Conservation (phyloP, 64 coral and sea anemone species). For the Montipora sp. region DNA sequence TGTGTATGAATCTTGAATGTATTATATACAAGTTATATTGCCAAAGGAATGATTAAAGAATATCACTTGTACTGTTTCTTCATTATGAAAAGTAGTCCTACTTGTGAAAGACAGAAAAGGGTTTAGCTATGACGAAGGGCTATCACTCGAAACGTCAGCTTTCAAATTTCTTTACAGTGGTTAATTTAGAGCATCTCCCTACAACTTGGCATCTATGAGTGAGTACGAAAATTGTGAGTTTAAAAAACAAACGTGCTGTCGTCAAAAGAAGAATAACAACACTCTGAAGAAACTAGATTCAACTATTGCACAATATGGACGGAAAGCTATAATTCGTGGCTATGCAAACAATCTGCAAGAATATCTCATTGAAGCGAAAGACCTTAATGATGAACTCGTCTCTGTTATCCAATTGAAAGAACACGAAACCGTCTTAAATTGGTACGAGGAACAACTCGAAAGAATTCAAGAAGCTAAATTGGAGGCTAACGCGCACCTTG, state of each 20-base stretch:
- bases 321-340: neutral
- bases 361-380: neutral
- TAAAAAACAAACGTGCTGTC: conserved; percentile 2
- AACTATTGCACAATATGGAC: neutral
- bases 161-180: no score
- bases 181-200: no score
- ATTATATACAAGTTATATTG: no score
- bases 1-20: no score
- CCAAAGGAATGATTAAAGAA: no score
- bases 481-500: neutral
- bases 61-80: no score
- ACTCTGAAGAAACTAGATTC: neutral
- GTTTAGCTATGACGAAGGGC: no score
- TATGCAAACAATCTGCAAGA: neutral
- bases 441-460: conserved; percentile 7
- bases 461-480: conserved; percentile 18
- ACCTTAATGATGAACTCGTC: neutral
- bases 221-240: neutral
- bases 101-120: no score
- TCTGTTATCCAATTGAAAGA: neutral
- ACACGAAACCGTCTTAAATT: conserved; percentile 9
- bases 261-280: conserved; percentile 14
- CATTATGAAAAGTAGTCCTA: no score
- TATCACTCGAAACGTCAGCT: no score
- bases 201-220: neutral